phyloP scores from a whole-genome alignment of 2,888 invertebrate species.

The Scelioninae gen. 2 region DNA sequence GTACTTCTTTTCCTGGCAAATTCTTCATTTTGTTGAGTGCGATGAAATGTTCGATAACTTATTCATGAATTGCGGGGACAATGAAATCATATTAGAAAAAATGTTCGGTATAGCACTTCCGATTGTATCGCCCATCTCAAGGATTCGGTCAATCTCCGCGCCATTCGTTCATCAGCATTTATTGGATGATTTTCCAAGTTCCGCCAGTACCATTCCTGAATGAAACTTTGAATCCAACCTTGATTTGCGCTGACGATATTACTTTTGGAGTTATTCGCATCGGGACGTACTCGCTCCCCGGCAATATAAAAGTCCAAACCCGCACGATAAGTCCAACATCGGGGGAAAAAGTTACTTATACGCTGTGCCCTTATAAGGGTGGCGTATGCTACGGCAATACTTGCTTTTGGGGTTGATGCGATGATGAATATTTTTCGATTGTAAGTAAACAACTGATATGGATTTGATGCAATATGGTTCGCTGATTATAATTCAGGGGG shows the following conservation, averaged over 20 bases:
- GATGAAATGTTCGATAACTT: conserved; percentile 7
- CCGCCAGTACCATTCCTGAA: conserved; percentile 34
- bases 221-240: conserved; percentile 53
- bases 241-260: conserved; percentile 60
- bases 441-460: conserved; percentile 30
- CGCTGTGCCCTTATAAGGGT: conserved; percentile 21
- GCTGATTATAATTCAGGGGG: background rate
- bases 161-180: conserved; percentile 53
- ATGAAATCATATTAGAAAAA: conserved; percentile 35
- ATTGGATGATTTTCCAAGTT: conserved; percentile 56
- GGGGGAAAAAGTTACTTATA: conserved; percentile 38
- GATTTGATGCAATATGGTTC: conserved; percentile 13
- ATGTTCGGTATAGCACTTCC: conserved; percentile 15
- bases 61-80: conserved; percentile 26
- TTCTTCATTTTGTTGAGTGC: too few relatives aligned
- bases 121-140: conserved; percentile 48
- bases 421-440: conserved; percentile 43
- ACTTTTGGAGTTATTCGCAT: conserved; percentile 55
- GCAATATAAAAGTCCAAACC: conserved; percentile 53
- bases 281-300: conserved; percentile 34
- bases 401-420: conserved; percentile 23
- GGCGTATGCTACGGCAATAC: conserved; percentile 25
- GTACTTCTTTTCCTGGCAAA: too few relatives aligned
- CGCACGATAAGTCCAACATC: conserved; percentile 42
- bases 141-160: conserved; percentile 47